Evolutionary conservation across 2,888 invertebrate genomes (phyloP).

Genomic region (Trachelus iudaicus): DNA sequence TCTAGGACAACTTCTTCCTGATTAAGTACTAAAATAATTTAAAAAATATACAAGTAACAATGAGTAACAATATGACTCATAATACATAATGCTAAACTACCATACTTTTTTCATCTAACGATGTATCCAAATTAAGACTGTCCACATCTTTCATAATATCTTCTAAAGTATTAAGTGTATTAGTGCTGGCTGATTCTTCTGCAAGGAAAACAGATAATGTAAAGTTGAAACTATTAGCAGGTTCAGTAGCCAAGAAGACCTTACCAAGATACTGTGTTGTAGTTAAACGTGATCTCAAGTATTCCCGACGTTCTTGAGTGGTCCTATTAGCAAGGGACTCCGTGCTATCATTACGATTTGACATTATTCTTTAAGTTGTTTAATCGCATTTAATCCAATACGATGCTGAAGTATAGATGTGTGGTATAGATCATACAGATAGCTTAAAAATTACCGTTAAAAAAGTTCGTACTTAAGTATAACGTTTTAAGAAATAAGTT

Average conservation of each 20-base stretch:
- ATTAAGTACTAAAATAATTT: constrained; percentile 36
- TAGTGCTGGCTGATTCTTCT: constrained; percentile 41
- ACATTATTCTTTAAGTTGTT: neutral
- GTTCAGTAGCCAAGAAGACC: constrained; percentile 11
- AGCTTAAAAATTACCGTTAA: neutral
- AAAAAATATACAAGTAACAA: neutral
- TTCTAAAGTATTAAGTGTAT: constrained; percentile 41
- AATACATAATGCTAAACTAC: neutral
- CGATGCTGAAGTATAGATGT: no score
- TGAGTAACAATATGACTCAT: neutral
- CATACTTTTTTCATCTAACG: constrained; percentile 50
- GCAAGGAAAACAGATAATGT: constrained; percentile 19
- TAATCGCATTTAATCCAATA: neutral
- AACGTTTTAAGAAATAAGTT: neutral
- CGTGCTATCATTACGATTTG: neutral
- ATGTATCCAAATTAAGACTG: constrained; percentile 40
- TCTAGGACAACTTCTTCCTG: constrained; percentile 57
- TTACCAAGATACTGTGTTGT: constrained; percentile 43
- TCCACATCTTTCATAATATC: constrained; percentile 49
- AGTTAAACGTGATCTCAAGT: constrained; percentile 33
- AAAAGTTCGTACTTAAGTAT: neutral
- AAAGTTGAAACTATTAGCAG: constrained; percentile 12
- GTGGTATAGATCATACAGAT: no score
- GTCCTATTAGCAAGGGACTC: constrained; percentile 21
- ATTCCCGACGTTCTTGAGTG: constrained; percentile 41